These are phyloP conservation scores for Balearica regulorum DNA, from an alignment of 2,797 vertebrate species.

Conservation along the genomic window DNA sequence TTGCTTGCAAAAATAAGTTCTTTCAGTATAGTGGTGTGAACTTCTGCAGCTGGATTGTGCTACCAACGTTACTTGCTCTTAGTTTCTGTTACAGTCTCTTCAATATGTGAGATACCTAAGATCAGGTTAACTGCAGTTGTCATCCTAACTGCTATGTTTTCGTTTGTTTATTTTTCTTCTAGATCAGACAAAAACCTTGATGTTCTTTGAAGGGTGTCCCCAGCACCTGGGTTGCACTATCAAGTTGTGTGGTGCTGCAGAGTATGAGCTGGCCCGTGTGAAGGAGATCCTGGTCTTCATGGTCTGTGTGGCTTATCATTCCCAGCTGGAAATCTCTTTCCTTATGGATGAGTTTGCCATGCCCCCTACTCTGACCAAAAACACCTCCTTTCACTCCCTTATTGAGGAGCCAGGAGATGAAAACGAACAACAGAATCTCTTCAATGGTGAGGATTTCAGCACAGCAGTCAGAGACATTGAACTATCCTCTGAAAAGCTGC, in stretches of 20 bases:
- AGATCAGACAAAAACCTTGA: conserved; percentile 92
- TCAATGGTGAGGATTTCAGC: conserved; percentile 61
- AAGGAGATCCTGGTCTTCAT: conserved; percentile 97
- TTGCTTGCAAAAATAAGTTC: neutral
- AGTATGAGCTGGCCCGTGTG: conserved; percentile 93
- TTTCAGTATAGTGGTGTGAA: neutral
- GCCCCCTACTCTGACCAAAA: conserved; percentile 88
- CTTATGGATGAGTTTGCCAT: conserved; percentile 99
- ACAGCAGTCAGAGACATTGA: conserved; percentile 70
- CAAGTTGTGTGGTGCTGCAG: conserved; percentile 90
- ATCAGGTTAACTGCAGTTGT: neutral
- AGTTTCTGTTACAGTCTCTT: neutral
- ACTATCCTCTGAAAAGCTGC: conserved; percentile 54
- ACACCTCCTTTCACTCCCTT: conserved; percentile 85
- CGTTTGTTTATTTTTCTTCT: neutral
- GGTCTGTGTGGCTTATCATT: conserved; percentile 97
- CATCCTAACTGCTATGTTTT: neutral
- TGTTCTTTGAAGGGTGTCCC: conserved; percentile 97
- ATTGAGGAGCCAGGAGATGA: conserved; percentile 80
- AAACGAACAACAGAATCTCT: conserved; percentile 56
- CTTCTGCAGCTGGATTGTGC: neutral
- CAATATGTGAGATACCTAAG: neutral
- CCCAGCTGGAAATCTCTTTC: conserved; percentile 98
- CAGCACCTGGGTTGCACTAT: conserved; percentile 94
- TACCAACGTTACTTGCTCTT: neutral